A percentile compares a stretch with the other conserved stretches of the same genome.
Evolutionary conservation across 2,797 vertebrate species (phyloP).

Genomic region (Syngnathus acus): DNA sequence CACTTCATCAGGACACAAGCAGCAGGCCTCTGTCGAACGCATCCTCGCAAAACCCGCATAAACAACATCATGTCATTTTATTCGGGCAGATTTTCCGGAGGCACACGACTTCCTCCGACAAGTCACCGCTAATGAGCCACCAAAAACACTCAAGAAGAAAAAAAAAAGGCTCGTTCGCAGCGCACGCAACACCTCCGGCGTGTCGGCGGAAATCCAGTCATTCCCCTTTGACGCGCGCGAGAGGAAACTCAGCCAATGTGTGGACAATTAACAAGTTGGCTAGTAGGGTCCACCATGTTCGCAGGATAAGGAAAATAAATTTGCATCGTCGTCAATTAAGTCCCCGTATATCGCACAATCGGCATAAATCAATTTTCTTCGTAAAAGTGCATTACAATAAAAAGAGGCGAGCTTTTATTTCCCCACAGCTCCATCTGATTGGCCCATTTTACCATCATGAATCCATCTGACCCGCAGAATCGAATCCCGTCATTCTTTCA

Average conservation of each 20-base stretch:
- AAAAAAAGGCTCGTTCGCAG: conserved; percentile 16
- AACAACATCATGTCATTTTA: conserved; percentile 11
- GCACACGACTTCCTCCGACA: conserved; percentile 9
- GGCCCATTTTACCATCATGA: background rate
- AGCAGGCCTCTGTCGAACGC: conserved; percentile 15
- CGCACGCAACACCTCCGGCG: conserved; percentile 30
- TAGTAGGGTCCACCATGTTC: background rate
- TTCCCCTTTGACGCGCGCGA: conserved; percentile 7
- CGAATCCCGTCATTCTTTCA: no score
- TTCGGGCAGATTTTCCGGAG: background rate
- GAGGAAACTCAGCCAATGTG: conserved; percentile 14
- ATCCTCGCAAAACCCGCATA: conserved; percentile 6
- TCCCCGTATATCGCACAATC: no score
- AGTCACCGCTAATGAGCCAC: conserved; percentile 4
- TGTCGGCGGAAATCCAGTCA: conserved; percentile 23
- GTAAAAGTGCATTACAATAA: no score
- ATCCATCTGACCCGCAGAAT: no score
- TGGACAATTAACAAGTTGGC: conserved; percentile 6
- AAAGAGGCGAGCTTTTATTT: background rate
- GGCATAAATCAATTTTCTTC: no score
- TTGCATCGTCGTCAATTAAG: no score
- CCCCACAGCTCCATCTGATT: background rate
- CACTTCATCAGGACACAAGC: conserved; percentile 49
- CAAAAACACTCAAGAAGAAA: background rate
- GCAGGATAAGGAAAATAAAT: background rate